Conservation (phyloP, 2,113 vertebrate species). For the Gopherus flavomarginatus region DNA sequence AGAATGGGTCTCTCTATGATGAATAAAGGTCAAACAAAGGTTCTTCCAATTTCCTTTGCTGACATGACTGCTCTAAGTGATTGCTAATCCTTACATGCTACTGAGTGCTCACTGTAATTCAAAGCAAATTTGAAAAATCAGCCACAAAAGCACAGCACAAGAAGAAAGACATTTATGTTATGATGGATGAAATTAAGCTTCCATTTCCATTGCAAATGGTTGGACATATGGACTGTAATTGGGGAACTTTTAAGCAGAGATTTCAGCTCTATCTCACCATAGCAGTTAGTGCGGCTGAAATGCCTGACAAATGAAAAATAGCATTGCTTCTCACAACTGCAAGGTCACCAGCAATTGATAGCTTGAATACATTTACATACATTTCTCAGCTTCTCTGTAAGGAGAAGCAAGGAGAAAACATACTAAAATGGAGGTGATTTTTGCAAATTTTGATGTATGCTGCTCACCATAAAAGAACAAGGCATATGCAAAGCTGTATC, state of each 20-base stretch:
- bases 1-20: accelerated
- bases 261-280: constrained; percentile 3
- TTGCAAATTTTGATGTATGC: neutral
- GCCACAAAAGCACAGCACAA: neutral
- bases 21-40: neutral
- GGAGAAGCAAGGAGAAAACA: neutral
- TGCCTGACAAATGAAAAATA: constrained; percentile 39
- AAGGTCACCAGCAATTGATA: constrained; percentile 52
- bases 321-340: constrained; percentile 44
- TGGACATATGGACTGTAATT: constrained; percentile 30
- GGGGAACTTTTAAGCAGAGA: constrained; percentile 35
- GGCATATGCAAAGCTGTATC: neutral
- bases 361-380: constrained; percentile 61
- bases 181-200: constrained; percentile 43
- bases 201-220: constrained; percentile 34
- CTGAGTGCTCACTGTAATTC: neutral
- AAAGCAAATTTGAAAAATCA: neutral
- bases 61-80: neutral
- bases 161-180: neutral
- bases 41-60: neutral
- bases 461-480: neutral
- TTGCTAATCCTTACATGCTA: neutral
- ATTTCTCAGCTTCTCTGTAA: neutral
- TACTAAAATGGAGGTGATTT: constrained; percentile 3
- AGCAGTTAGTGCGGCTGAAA: constrained; percentile 8